These are phyloP conservation scores for Xylocampa areola DNA, from an alignment of 2,888 invertebrate species.

Conservation along the genomic window DNA sequence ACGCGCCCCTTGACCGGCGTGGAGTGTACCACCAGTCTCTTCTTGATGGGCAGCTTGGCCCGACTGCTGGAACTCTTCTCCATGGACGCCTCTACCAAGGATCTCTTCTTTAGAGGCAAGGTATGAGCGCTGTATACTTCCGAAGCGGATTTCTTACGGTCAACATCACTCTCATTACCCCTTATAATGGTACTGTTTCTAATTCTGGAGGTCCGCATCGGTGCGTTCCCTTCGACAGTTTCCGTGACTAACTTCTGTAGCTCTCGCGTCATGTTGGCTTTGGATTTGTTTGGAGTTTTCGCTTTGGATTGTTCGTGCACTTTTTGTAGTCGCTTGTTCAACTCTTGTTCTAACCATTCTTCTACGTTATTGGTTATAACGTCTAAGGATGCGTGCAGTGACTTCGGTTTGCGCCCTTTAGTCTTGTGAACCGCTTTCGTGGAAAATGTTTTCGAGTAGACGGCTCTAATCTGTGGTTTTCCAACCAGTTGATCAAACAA, in stretches of 20 bases:
- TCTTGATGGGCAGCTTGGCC: slow-evolving; percentile 73
- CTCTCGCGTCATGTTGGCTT: slow-evolving; percentile 59
- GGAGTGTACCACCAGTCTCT: slow-evolving; percentile 76
- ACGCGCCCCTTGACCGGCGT: slow-evolving; percentile 75
- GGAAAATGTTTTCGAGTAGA: slow-evolving; percentile 75
- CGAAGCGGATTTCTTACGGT: slow-evolving; percentile 61
- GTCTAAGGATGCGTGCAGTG: slow-evolving; percentile 68
- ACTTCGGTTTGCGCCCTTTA: slow-evolving; percentile 56
- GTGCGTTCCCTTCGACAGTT: slow-evolving; percentile 69
- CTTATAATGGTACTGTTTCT: slow-evolving; percentile 57
- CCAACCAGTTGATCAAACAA: slow-evolving; percentile 75
- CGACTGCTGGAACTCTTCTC: not conserved
- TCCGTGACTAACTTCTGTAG: slow-evolving; percentile 70
- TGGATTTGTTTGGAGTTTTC: slow-evolving; percentile 50
- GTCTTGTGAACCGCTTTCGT: slow-evolving; percentile 51
- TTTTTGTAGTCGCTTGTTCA: slow-evolving; percentile 63
- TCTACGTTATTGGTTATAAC: slow-evolving; percentile 68
- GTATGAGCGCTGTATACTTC: slow-evolving; percentile 68
- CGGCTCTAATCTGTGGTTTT: slow-evolving; percentile 66
- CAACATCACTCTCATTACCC: slow-evolving; percentile 8
- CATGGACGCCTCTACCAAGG: slow-evolving; percentile 52
- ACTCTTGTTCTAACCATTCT: slow-evolving; percentile 73
- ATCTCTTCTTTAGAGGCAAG: slow-evolving; percentile 80
- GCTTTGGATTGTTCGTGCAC: slow-evolving; percentile 43
- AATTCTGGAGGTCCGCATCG: slow-evolving; percentile 59